Base-by-base conservation (phyloP, 2,888 invertebrate species). In the Leucophora obtusa region DNA sequence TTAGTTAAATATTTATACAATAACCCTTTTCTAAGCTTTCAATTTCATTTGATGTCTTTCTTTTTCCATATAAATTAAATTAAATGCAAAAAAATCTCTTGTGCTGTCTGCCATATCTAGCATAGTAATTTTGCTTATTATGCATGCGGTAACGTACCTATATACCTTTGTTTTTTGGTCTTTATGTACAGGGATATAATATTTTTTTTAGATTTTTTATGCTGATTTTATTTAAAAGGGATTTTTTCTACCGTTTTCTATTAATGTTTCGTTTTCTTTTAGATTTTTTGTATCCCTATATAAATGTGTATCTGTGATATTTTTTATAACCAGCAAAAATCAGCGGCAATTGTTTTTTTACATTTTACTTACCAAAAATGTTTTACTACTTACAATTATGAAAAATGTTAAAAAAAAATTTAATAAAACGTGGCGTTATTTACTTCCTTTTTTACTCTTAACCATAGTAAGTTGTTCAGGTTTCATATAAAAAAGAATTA, bases 61-160 rank as follows among this genome's bases (percentile, higher is more conserved):
- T 47, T 43, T 14, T 50, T 10, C 11, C 7, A 47, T 47, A 28
- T 59, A 4, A 60, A 60, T 63, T 50, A 33, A 51, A 50, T 63
- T 63, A 50, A 18, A 50, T 9, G 10, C 10, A 50, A 62, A 60
- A 60, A n/a, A 47, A 60, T 24, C 54, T 14, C 7, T 54, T 24
- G 9, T 54, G 14, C 14, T 54, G 54, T 54, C 54, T 24, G 24
- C 18, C 24, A 21, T 24, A 21, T 14, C 24, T 11, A 14, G 14
- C 10, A 10, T 9, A 62, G 17, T 50, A 63, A 71, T 63, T 63
- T 72, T 51, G 47, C 63, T 63, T 73, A 73, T 73, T 65, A 56
- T 73, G 63, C 72, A 72, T 35, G 18, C 63, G 47, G 33, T 21
- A 50, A 47, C 28, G 7, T 28, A 28, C 28, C 2, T 5, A 24